phyloP scores from a whole-genome alignment of 1,140 invertebrate genomes.

The Drosophila chauvacae region DNA sequence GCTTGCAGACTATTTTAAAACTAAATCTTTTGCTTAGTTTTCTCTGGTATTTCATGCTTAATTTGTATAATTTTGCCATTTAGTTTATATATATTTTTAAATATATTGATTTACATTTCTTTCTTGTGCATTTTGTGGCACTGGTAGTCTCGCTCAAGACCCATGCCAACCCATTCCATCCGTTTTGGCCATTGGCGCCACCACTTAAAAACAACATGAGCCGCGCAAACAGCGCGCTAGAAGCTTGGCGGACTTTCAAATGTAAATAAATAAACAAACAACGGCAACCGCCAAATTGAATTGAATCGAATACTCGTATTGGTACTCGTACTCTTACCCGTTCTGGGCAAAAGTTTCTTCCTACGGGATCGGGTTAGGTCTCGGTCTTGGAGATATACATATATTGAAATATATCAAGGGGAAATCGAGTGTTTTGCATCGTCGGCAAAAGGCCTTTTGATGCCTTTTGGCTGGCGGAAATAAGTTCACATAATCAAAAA shows the following conservation, averaged over 20 bases:
- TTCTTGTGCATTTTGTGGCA: neutral
- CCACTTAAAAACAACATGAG: constrained; percentile 79
- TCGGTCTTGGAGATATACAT: neutral
- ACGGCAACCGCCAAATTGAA: constrained; percentile 34
- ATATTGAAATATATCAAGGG: constrained; percentile 1
- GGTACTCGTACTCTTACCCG: neutral
- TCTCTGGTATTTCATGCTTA: neutral
- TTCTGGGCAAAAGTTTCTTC: constrained; percentile 55
- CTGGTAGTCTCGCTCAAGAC: neutral
- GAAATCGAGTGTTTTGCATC: constrained; percentile 40
- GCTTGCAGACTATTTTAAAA: too few relatives aligned
- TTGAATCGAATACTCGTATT: constrained; percentile 42
- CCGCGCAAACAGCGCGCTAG: constrained; percentile 41
- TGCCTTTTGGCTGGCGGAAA: constrained; percentile 35
- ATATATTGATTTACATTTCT: neutral
- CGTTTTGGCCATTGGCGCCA: constrained; percentile 72
- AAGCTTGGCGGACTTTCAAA: constrained; percentile 76
- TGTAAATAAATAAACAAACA: constrained; percentile 79
- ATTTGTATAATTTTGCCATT: neutral
- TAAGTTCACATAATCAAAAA: constrained; percentile 77
- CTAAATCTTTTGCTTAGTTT: neutral
- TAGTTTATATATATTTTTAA: too few relatives aligned
- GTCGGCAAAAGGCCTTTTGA: constrained; percentile 70
- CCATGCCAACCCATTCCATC: constrained; percentile 17
- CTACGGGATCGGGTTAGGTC: constrained; percentile 1